These are phyloP conservation scores for Galaxea fascicularis DNA, from an alignment of 92 coral and sea anemone genomes.

Conservation along the genomic window DNA sequence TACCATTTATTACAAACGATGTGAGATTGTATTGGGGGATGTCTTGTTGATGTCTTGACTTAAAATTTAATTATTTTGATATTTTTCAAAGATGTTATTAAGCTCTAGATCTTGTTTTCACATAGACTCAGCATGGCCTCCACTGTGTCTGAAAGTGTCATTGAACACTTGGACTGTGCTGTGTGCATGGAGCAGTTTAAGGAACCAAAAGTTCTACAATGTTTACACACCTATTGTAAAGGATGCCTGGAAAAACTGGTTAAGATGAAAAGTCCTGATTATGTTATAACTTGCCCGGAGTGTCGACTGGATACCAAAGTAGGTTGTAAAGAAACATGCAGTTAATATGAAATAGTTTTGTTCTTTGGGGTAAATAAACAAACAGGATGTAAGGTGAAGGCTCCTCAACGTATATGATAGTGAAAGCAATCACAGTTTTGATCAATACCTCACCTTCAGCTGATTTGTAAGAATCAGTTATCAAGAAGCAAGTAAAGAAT, in stretches of 20 bases:
- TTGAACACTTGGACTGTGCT: constrained; percentile 42
- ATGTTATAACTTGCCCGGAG: constrained; percentile 50
- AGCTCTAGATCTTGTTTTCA: too few species aligned
- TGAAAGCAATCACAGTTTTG: too few species aligned
- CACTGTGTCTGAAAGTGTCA: constrained; percentile 19
- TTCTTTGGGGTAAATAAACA: neutral
- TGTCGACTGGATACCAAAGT: constrained; percentile 49
- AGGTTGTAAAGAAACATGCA: neutral
- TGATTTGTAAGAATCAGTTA: too few species aligned
- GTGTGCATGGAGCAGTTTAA: constrained; percentile 62
- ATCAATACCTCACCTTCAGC: too few species aligned
- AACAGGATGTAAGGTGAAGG: too few species aligned
- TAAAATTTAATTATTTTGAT: too few species aligned
- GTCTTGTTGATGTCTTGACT: neutral
- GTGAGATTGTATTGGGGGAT: neutral
- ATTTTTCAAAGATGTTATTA: neutral
- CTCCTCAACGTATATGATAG: too few species aligned
- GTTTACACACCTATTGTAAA: constrained; percentile 66
- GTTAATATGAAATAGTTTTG: too few species aligned
- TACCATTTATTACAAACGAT: too few species aligned
- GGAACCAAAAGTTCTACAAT: constrained; percentile 59
- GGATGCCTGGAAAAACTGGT: constrained; percentile 47
- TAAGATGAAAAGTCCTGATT: constrained; percentile 24
- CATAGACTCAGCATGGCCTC: constrained; percentile 28
- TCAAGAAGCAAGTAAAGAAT: too few species aligned